Base-by-base conservation (phyloP, 2,797 vertebrate species). In the Crocidura indochinensis region DNA sequence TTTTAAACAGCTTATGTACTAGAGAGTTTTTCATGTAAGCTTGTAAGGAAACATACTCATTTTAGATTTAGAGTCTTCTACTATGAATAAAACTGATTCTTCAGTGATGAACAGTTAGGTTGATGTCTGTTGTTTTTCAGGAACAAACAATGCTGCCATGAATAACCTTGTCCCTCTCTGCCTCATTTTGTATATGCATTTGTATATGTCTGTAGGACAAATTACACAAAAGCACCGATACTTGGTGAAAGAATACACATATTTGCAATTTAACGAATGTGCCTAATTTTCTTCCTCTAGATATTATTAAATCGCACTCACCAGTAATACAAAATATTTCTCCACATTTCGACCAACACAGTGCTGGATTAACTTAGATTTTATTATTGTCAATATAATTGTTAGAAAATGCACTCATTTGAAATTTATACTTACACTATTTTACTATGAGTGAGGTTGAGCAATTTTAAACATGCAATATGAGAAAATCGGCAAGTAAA, bases 341-440 rank as follows among this genome's bases (percentile, higher is more conserved):
- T 29, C 22, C 60, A n/a, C 10, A 64, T 62, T 0, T 78, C 51
- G 12, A 2, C 51, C 38, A 74, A 86, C 22, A 51, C 11, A 73
- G 71, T 10, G 1, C 49, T 6, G 60, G 56, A 68, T 71, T 20
- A 10, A 53, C 78, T 91, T 80, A 22, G 65, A 51, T 76, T 89
- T 90, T 68, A 38, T 49, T 91, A 73, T 92, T 91, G 8, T 14
- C 46, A 69, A 26, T 67, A 15, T 38, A 79, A 62, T 60, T 65
- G 22, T 88, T 7, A 82, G 68, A 84, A 87, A 38, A 15, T 10
- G 38, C 78, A 29, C 26, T 80, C 69, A 24, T 64, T 94, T 93
- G 88, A 77, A 91, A 71, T 81, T 86, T 77, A 62, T 64, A 27
- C 24, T 67, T 88, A 38, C 5, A 38, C 38, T 38, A 38, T 38